Evolutionary conservation across 2,797 vertebrate species (phyloP), one percentile per base, ranked within the genome.

Genomic region (Hoplostethus atlanticus): DNA sequence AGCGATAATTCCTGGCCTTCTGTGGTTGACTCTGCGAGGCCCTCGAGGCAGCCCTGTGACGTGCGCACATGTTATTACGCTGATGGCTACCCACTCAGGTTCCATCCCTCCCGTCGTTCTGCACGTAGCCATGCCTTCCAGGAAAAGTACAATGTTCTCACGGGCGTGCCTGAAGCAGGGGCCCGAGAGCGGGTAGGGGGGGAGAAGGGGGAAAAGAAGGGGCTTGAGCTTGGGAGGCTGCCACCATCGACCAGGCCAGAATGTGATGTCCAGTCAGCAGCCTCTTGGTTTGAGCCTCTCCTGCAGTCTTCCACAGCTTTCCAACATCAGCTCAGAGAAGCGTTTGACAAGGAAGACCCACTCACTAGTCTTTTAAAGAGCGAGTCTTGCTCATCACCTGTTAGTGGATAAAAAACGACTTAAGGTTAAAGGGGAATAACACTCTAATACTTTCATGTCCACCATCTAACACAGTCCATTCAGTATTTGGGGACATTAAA

Each of bases 11-110:
- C 87, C 87, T 82, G 81, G 89, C 85, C 91, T 83, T 87, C 84
- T 86, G 93, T 76, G 91, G 91, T 90, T 84, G 81, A 85, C 85
- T 81, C 77, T 83, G 72, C 90, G 73, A 89, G 87, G 78, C 87
- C 86, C 82, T 80, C 6, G 66, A 87, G 87, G 87, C 87, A 79
- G 84, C 81, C 40, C 83, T 79, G 89, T 93, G 91, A 93, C 91
- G 90, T 93, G 82, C 84, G 75, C 89, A 82, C 86, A 84, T 92
- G 89, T 93, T 92, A 89, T 93, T 92, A 90, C 73, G 68, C 90
- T 88, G 91, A 90, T 89, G 89, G 90, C 86, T 90, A 47, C 82
- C 85, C 84, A 72, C 88, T 91, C 91, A 77, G 88, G 90, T 91
- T 92, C 90, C 86, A 89, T 80, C 83, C 81, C 80, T 86, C 87